Conservation (phyloP, 2,113 vertebrate species). For the Aix galericulata region DNA sequence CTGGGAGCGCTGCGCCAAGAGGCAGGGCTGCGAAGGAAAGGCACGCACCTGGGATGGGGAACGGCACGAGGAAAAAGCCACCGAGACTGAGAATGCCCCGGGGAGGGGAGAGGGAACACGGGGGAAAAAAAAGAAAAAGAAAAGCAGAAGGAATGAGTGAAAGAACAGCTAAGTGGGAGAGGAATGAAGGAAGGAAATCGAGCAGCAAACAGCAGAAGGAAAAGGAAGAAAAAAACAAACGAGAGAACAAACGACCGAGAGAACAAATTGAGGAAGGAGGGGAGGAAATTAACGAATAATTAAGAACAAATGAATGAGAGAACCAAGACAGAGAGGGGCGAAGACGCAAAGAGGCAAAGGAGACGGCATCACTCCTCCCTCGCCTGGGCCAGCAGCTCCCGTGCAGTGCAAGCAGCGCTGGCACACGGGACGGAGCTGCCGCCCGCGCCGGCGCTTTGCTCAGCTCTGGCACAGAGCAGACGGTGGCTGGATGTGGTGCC, state of each 20-base stretch:
- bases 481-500: constrained; percentile 72
- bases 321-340: background rate
- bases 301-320: constrained; percentile 56
- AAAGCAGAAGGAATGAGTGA: background rate
- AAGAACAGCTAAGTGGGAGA: background rate
- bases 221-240: constrained; percentile 62
- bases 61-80: background rate
- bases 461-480: constrained; percentile 70
- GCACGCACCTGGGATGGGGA: background rate
- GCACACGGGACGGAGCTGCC: background rate
- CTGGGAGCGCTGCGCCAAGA: background rate
- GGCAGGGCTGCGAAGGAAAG: background rate
- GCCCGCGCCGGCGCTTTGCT: constrained; percentile 69
- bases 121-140: background rate
- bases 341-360: constrained; percentile 34
- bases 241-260: constrained; percentile 27
- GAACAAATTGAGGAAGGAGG: constrained; percentile 61
- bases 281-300: constrained; percentile 71
- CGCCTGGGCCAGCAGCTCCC: background rate
- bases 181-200: constrained; percentile 44
- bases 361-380: background rate
- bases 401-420: background rate
- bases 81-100: constrained; percentile 7
- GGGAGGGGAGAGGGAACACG: background rate
- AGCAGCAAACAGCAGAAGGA: background rate